phyloP scores from a whole-genome alignment of 2,113 vertebrate species.

The Tetrao urogallus region DNA sequence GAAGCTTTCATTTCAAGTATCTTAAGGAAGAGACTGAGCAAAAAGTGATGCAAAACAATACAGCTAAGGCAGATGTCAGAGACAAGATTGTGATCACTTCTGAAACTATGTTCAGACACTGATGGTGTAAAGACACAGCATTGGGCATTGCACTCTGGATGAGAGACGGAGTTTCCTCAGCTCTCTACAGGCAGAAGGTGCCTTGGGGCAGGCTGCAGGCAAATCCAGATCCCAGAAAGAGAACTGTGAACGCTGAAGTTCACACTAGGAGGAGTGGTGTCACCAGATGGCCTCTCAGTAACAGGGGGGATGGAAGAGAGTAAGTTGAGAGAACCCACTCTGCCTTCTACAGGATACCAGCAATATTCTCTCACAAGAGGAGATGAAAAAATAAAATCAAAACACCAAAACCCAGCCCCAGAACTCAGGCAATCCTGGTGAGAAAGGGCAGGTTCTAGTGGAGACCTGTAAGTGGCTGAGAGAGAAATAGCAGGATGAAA shows the following conservation, averaged over 20 bases:
- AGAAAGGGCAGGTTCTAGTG: not conserved
- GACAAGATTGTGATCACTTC: not conserved
- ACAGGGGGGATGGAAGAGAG: not conserved
- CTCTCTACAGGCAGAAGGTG: fast-evolving
- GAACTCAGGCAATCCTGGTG: not conserved
- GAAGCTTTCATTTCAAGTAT: not conserved
- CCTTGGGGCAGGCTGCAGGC: not conserved
- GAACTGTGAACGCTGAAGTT: not conserved
- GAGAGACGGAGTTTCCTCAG: not conserved
- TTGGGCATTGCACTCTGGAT: not conserved
- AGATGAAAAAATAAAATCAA: fast-evolving
- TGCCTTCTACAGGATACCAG: not conserved
- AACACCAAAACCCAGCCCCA: not conserved
- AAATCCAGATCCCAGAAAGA: not conserved
- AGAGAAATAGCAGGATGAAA: not conserved
- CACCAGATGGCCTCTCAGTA: not conserved
- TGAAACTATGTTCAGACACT: not conserved
- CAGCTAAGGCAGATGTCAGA: not conserved
- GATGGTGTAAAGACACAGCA: not conserved
- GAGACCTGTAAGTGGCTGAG: not conserved
- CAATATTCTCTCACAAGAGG: not conserved
- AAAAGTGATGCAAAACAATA: fast-evolving
- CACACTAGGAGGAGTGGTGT: not conserved
- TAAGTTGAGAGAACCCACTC: not conserved
- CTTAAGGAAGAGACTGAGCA: not conserved